These are phyloP conservation scores for Drosophila sturtevanti DNA, from an alignment of 1,140 invertebrate genomes.

Conservation along the genomic window DNA sequence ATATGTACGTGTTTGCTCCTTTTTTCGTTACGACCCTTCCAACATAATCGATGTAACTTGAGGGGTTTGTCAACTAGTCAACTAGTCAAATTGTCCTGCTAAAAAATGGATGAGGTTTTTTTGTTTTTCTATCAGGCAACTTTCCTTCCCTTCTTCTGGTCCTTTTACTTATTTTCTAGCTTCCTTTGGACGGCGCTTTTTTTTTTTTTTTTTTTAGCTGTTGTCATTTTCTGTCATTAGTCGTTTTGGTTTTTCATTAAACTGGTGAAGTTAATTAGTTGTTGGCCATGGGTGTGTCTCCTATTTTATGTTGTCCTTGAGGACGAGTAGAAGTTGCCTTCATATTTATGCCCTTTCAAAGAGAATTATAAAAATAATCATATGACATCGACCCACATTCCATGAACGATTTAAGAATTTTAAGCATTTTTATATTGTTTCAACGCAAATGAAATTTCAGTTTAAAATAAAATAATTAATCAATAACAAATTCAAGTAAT, in stretches of 20 bases:
- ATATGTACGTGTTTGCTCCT: constrained; percentile 60
- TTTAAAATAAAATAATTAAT: too few relatives aligned
- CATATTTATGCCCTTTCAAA: too few relatives aligned
- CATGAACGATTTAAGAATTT: too few relatives aligned
- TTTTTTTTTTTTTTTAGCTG: constrained; percentile 11
- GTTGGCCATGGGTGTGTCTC: constrained; percentile 37
- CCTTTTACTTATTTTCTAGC: background rate
- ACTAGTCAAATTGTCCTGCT: constrained; percentile 24
- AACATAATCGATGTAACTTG: constrained; percentile 39
- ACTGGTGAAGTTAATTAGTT: constrained; percentile 67
- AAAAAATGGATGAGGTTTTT: constrained; percentile 56
- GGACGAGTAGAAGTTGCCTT: background rate
- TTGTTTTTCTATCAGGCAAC: background rate
- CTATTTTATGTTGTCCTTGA: background rate
- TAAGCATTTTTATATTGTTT: too few relatives aligned
- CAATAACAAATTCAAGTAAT: too few relatives aligned
- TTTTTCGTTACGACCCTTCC: constrained; percentile 33
- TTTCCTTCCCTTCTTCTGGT: background rate
- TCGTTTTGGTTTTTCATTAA: constrained; percentile 59
- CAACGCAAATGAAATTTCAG: too few relatives aligned
- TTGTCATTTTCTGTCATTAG: background rate
- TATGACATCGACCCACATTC: too few relatives aligned
- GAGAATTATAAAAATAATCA: too few relatives aligned
- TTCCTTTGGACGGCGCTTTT: constrained; percentile 25
- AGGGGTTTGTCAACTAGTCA: constrained; percentile 24